Evolutionary conservation across 2,888 invertebrate genomes (phyloP).

Genomic region (Sesamia inferens): DNA sequence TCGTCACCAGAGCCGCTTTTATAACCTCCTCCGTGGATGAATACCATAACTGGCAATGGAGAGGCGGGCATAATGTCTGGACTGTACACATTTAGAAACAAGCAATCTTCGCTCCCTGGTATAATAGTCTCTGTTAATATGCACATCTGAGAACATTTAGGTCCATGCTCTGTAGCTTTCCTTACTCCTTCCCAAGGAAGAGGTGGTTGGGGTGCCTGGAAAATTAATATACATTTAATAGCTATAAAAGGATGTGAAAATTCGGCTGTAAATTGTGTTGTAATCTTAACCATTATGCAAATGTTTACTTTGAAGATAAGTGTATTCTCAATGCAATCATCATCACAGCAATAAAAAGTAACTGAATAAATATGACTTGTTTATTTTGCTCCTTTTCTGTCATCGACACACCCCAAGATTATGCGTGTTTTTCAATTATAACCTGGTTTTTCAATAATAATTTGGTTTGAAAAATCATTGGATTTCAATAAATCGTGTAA

Average conservation of each 20-base stretch:
- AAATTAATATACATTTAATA: neutral
- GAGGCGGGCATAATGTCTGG: constrained; percentile 61
- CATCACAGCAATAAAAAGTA: constrained; percentile 1
- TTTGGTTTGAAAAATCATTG: no score
- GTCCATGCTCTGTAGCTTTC: constrained; percentile 70
- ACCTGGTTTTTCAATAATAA: no score
- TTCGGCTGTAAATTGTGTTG: neutral
- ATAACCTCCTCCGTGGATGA: constrained; percentile 75
- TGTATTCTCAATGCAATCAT: neutral
- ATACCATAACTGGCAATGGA: constrained; percentile 75
- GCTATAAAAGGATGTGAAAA: neutral
- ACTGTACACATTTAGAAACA: constrained; percentile 76
- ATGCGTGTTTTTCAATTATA: no score
- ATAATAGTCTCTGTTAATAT: constrained; percentile 58
- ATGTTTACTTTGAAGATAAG: neutral
- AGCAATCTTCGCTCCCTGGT: constrained; percentile 74
- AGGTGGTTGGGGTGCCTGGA: constrained; percentile 65
- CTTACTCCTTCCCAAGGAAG: constrained; percentile 70
- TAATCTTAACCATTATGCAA: neutral
- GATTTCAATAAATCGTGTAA: no score
- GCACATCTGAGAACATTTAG: constrained; percentile 70
- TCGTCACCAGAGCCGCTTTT: constrained; percentile 72
- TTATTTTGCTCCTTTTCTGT: constrained; percentile 1
- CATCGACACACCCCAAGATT: no score
- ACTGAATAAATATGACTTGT: neutral